Evolutionary conservation across 2,888 invertebrate species (phyloP), one percentile per base, ranked within the genome.

Genomic region (Leptopilina drosophilae): DNA sequence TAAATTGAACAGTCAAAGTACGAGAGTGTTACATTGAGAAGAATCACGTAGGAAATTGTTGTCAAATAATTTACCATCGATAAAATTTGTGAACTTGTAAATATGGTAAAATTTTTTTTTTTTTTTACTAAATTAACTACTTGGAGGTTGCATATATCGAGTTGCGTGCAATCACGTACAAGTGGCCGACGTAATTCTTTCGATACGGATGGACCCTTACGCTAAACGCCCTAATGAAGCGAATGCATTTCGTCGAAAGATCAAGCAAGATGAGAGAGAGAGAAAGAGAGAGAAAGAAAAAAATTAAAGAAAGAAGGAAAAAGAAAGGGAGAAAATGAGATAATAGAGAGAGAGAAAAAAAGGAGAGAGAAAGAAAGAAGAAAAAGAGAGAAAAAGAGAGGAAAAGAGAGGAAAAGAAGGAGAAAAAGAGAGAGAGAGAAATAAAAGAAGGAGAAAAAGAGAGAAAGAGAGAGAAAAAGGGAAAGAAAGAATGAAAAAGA

Each of bases 201-300:
- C 77, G 80, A 76, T 81, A 80, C 77, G 79, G 77, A 49, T 42
- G 73, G 33, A 62, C 26, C 75, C 65, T 26, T 53, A 46, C 33
- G 40, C 81, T 86, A 84, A 84, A 83, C 82, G 85, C 84, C 84
- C 87, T 89, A 89, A 90, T 87, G 89, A 90, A 86, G 86, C 84
- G 86, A 86, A 86, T 87, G 83, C 80, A 83, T 87, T 88, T 78
- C 85, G 79, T 82, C 42, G 49, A 49, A 49, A 65, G 64, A 53
- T 46, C 56, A 46, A 46, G 26, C 78, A 65, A 81, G 81, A 77
- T 49, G 49, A 49, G 49, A 49, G 12, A 49, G 49, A 49, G 12
- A 49, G 49, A 49, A 12, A 12, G 12, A 9, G 7, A 9, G 78
- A 75, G 78, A 77, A 78, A 79, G 75, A 77, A 20, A 69, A 53